Evolutionary conservation across 2,888 invertebrate genomes (phyloP), one percentile per base, ranked within the genome.

Genomic region (Sphaerophoria taeniata): DNA sequence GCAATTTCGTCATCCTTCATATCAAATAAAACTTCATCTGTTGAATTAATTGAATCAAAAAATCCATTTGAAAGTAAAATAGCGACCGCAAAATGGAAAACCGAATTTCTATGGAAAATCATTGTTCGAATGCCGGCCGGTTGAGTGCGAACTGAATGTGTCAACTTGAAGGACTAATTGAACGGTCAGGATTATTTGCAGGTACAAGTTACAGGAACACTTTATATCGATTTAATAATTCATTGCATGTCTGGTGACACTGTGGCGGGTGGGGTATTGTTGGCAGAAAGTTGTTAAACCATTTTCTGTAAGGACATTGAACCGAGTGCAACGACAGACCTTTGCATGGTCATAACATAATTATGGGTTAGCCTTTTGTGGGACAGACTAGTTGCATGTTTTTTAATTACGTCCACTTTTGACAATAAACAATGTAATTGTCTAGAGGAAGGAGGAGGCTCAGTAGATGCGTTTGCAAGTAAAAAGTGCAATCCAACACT

Each of bases 1-100:
- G 90, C 87, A 47, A 90, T 89, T 31, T 72, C 43, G 9, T 49
- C 55, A 0, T 24, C 45, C 9, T 39, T 58, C 16, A 34, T 75
- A 14, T 55, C 71, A 53, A 71, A 74, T 1, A 43, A 7, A 5
- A 47, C 67, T 61, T 14, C 51, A 58, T 45, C 53, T 3, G 24
- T 24, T 24, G n/a, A n/a, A 14, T 47, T 71, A 4, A 75, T 47
- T 31, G 33, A 49, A 9, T 55, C 51, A n/a, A 60, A 24, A 7
- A 49, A 76, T 24, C 69, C 76, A 16, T 58, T 56, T 0, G 76
- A 51, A 2, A 24, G 33, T 16, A 63, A 16, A 33, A 79, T 33
- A 31, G n/a, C 6, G 12, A 71, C 43, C 0, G 63, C 49, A 45
- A 85, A 12, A 6, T 80, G 31, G 14, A 72, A 0, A n/a, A 61